These are phyloP conservation scores for Formicarius rufipectus DNA, from an alignment of 2,113 vertebrate species.

Conservation along the genomic window DNA sequence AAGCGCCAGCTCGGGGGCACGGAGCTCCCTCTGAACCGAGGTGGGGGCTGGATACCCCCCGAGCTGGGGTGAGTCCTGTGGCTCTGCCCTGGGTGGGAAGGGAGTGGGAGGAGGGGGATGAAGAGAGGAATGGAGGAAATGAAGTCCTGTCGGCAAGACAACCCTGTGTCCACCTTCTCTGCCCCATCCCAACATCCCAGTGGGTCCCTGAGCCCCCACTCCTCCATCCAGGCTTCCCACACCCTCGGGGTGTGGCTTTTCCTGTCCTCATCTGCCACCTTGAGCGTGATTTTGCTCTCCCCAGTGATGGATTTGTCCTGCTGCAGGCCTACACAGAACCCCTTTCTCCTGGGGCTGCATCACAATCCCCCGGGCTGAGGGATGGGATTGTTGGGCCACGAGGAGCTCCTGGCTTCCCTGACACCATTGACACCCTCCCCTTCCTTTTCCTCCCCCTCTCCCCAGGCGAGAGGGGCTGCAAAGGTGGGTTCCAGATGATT, in stretches of 20 bases:
- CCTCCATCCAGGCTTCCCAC: background rate
- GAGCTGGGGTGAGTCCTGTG: background rate
- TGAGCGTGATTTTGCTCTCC: background rate
- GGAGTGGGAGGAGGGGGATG: background rate
- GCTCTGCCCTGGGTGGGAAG: background rate
- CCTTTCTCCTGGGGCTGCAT: background rate
- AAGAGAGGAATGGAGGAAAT: background rate
- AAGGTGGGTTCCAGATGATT: slow-evolving; percentile 75
- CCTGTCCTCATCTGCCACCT: background rate
- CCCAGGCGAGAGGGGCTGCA: slow-evolving; percentile 82
- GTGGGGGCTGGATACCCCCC: accelerated
- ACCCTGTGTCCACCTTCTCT: accelerated
- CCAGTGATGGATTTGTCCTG: background rate
- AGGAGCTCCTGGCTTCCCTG: background rate
- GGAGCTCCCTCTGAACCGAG: background rate
- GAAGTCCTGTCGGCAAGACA: background rate
- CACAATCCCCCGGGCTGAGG: accelerated
- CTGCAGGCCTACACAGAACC: accelerated
- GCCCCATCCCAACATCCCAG: background rate
- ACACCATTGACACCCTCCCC: background rate
- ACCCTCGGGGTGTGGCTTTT: background rate
- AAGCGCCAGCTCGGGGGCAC: accelerated
- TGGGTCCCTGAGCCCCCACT: accelerated
- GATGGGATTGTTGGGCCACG: accelerated
- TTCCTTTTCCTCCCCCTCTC: slow-evolving; percentile 3